Base-by-base conservation (phyloP, 2,888 invertebrate genomes). In the Arctia plantaginis region DNA sequence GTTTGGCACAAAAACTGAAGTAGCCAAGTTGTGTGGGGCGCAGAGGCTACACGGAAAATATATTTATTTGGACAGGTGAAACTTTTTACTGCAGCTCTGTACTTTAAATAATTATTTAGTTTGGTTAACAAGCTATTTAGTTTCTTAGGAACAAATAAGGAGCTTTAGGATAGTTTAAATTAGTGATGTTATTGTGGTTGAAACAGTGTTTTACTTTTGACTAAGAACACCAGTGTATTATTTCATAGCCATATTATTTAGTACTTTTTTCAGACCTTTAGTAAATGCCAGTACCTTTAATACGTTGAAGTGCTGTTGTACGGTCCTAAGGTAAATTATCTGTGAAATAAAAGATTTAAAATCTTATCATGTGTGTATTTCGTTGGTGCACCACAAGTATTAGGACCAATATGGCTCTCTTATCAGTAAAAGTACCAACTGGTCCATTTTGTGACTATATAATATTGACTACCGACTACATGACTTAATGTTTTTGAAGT, bases 1-100 rank as follows among this genome's bases (percentile, higher is more conserved):
- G 77, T 75, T 77, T 75, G 77, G 75, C 71, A 74, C 72, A 85
- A 80, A 82, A 80, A 85, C 66, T 79, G 73, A 74, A 78, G 73
- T 69, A 23, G 23, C 51, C n/a, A 80, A 78, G 77, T 80, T 79
- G 47, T 68, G 20, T 64, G 68, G 8, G 27, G 30, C 51, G 30
- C 41, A 27, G 20, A 35, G 44, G 35, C 10, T 75, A 76, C 69
- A 75, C 59, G 77, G 69, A 69, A 83, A 76, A 71, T 10, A 41
- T 35, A 69, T 69, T 62, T 69, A 69, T 39, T 69, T 69, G 27
- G 3, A 18, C 12, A 69, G 30, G 41, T 59, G 12, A 59, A 39
- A n/a, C 20, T 18, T 62, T 51, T 59, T 30, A 41, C 30, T 18
- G 62, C 30, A 4, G 20, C 55, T 18, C 55, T 20, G 27, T 27